These are phyloP conservation scores for Drosophila anomelani DNA, from an alignment of 2,888 invertebrate species.

Conservation along the genomic window DNA sequence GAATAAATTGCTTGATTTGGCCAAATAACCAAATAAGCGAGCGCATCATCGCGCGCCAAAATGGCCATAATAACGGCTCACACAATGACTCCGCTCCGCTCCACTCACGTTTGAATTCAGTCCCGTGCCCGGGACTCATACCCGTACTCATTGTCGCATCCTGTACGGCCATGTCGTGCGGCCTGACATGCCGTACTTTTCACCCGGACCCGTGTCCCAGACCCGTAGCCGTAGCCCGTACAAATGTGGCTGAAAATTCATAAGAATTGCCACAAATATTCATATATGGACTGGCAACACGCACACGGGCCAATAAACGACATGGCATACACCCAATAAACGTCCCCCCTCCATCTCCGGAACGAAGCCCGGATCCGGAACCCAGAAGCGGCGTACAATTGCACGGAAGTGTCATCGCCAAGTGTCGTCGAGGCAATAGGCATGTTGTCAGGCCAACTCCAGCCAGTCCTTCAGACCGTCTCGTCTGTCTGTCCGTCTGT, in stretches of 20 bases:
- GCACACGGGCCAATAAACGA: slow-evolving; percentile 66
- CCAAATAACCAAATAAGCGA: slow-evolving; percentile 78
- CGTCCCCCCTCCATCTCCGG: slow-evolving; percentile 12
- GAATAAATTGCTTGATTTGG: slow-evolving; percentile 79
- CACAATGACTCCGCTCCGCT: slow-evolving; percentile 61
- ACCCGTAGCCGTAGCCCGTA: slow-evolving; percentile 38
- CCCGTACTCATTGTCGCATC: slow-evolving; percentile 65
- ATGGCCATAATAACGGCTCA: slow-evolving; percentile 78
- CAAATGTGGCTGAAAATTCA: slow-evolving; percentile 73
- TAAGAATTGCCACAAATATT: slow-evolving; percentile 80
- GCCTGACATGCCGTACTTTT: slow-evolving; percentile 41
- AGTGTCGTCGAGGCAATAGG: slow-evolving; percentile 80
- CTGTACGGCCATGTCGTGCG: slow-evolving; percentile 61
- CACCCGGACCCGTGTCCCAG: slow-evolving; percentile 1
- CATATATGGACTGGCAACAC: slow-evolving; percentile 78
- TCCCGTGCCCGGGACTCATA: slow-evolving; percentile 7
- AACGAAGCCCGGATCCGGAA: slow-evolving; percentile 54
- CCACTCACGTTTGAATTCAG: slow-evolving; percentile 44
- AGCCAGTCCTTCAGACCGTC: slow-evolving; percentile 23
- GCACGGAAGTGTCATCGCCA: slow-evolving; percentile 78
- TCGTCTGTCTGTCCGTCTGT: slow-evolving; percentile 11
- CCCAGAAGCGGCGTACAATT: slow-evolving; percentile 72
- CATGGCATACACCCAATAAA: slow-evolving; percentile 69
- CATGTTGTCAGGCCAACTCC: slow-evolving; percentile 59
- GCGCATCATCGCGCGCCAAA: slow-evolving; percentile 79